These are phyloP conservation scores for Heliothis virescens DNA, from an alignment of 1,140 invertebrate genomes.

Conservation along the genomic window DNA sequence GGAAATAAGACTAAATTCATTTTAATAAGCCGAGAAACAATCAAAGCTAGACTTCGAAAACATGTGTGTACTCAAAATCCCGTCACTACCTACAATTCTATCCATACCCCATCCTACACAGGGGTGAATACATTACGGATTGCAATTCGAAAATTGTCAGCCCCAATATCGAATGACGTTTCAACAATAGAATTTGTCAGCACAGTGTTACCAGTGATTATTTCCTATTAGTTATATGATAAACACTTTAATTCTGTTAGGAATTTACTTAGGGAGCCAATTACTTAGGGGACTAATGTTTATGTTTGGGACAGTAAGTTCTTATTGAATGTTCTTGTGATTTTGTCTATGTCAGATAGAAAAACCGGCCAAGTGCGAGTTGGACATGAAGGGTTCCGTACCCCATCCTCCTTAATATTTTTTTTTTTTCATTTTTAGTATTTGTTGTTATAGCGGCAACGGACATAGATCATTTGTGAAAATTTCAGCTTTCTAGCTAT, in stretches of 20 bases:
- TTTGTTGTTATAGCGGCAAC: no score
- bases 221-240: conserved; percentile 81
- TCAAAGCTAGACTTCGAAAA: background rate
- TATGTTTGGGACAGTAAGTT: background rate
- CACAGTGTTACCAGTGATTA: conserved; percentile 76
- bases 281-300: conserved; percentile 47
- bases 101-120: conserved; percentile 51
- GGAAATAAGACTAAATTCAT: no score
- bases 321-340: no score
- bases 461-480: no score
- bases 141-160: conserved; percentile 84
- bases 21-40: no score
- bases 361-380: no score
- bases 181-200: conserved; percentile 71
- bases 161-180: conserved; percentile 72
- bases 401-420: no score
- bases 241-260: conserved; percentile 71
- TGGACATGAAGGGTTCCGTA: no score
- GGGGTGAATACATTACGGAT: conserved; percentile 83
- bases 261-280: conserved; percentile 48
- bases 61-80: background rate
- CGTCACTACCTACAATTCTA: background rate
- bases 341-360: no score
- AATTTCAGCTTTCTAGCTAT: no score
- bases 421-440: no score